phyloP scores from a whole-genome alignment of 2,113 vertebrate species.

The Suncus etruscus region DNA sequence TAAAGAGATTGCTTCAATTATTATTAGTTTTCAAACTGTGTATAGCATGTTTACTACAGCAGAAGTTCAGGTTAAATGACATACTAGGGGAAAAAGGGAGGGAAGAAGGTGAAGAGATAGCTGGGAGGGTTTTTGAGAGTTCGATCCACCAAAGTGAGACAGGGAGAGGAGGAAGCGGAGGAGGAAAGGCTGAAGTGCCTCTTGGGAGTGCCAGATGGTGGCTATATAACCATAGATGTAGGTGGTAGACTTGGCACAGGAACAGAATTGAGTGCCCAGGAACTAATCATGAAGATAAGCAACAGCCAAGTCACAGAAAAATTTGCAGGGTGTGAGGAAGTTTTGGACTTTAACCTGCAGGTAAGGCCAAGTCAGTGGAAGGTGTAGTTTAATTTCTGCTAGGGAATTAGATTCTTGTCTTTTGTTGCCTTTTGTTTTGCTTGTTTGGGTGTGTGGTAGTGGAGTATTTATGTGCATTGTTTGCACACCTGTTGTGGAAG shows the following conservation, averaged over 20 bases:
- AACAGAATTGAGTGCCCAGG: slow-evolving; percentile 6
- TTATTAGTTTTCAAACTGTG: neutral
- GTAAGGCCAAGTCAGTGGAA: neutral
- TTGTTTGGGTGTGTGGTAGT: too few relatives aligned
- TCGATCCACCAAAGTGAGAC: neutral
- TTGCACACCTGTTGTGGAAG: too few relatives aligned
- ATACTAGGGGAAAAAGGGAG: neutral
- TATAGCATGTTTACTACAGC: neutral
- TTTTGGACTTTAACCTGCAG: slow-evolving; percentile 53
- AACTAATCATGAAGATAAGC: neutral
- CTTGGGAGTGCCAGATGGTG: neutral
- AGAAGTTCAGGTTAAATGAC: neutral
- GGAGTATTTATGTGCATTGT: too few relatives aligned
- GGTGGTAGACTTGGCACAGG: neutral
- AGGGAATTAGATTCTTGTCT: neutral
- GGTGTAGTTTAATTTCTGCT: too few relatives aligned
- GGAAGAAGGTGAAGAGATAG: neutral
- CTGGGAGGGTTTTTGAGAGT: neutral
- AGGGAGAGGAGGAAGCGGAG: neutral
- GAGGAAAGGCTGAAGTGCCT: neutral
- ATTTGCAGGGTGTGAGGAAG: neutral
- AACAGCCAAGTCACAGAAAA: slow-evolving; percentile 23
- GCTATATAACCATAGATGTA: neutral
- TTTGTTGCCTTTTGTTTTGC: neutral
- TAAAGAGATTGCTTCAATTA: neutral